Percentiles rank a stretch among this genome's conserved stretches.
Conservation (phyloP, 2,797 vertebrate genomes). For the Peromyscus aztecus region DNA sequence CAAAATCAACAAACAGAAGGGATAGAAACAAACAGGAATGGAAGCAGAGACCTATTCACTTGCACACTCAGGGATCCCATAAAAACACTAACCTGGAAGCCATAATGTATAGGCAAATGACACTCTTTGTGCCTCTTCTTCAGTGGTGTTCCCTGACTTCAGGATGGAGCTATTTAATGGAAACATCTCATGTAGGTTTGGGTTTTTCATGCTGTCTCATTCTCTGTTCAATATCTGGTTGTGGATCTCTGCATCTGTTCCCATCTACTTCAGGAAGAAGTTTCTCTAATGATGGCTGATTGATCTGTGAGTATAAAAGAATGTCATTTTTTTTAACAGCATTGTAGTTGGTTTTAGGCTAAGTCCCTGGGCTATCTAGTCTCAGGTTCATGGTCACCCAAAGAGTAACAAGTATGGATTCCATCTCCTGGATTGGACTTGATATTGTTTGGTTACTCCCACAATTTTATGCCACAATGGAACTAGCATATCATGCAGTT, state of each 20-base stretch:
- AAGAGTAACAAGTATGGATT: too few relatives aligned
- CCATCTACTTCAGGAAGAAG: neutral
- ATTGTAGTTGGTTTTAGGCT: neutral
- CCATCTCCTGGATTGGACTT: neutral
- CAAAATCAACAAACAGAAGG: neutral
- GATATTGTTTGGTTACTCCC: neutral
- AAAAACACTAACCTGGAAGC: too few relatives aligned
- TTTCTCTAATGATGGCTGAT: neutral
- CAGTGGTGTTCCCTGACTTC: neutral
- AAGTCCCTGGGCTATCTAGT: neutral
- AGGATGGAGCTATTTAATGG: too few relatives aligned
- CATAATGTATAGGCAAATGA: neutral
- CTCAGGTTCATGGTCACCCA: too few relatives aligned
- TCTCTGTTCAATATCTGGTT: neutral
- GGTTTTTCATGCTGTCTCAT: too few relatives aligned
- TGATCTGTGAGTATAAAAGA: neutral
- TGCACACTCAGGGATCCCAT: neutral
- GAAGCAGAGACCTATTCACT: neutral
- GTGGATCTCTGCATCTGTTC: neutral
- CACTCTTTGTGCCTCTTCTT: neutral
- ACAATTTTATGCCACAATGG: neutral
- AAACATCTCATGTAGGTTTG: too few relatives aligned
- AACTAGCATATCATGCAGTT: neutral
- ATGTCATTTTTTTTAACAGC: neutral
- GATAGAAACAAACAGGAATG: neutral